Evolutionary conservation across 2,113 vertebrate genomes (phyloP), one percentile per base, ranked within the genome.

Genomic region (Cheilinus undulatus): DNA sequence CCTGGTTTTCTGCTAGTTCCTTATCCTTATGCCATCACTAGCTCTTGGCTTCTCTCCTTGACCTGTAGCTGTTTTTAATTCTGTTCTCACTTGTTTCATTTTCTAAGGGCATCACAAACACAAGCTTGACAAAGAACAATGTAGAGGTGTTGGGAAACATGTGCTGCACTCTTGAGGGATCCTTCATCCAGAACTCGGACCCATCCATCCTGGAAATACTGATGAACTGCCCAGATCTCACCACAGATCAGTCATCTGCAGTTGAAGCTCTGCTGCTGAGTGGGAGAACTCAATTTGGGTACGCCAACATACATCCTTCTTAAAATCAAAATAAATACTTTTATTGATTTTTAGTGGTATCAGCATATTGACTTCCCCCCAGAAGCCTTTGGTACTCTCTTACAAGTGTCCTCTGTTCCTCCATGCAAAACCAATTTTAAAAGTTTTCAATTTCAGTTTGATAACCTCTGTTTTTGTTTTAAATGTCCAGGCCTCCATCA

Each of bases 61-160:
- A n/a, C n/a, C n/a, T n/a, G n/a, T n/a, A n/a, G n/a, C n/a, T n/a
- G n/a, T n/a, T n/a, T n/a, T n/a, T n/a, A n/a, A 30, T 23, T 28
- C 15, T 40, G 11, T 54, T 65, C n/a, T 40, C 7, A 8, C 2
- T 36, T 2, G 0, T 45, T 58, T 51, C 30, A 3, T 50, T 23
- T 59, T 65, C 9, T 59, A 48, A 94, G 94, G 78, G 73, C 0
- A 88, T 94, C 70, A 86, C 83, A 3, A 84, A 30, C 27, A 75
- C 75, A 2, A 80, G 1, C n/a, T 34, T 94, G 76, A 91, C 58
- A 2, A 19, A 4, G 4, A 73, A 78, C 0, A 63, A 86, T 4
- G 14, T 94, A n/a, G 20, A 53, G 1, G 88, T 94, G 40, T 23
- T 94, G 73, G 93, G 93, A 12, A 91, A 89, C 85, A 93, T 94